phyloP scores from a whole-genome alignment of 1,140 invertebrate genomes.

The Dreissena rostriformis region DNA sequence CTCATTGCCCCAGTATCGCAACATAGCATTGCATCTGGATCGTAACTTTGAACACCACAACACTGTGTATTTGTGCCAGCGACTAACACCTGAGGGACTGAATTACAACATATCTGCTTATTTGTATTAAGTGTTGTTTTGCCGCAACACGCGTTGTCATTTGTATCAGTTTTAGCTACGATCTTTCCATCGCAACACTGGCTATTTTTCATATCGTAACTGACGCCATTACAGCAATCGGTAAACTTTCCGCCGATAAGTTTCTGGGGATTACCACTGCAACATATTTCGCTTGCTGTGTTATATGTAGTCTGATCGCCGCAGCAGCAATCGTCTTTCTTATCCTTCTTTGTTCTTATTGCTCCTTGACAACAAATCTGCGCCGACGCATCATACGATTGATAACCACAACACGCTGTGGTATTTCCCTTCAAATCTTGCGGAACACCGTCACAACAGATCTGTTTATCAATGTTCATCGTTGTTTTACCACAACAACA shows the following conservation, averaged over 20 bases:
- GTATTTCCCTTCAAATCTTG: neutral
- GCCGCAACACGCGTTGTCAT: conserved; percentile 25
- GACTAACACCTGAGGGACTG: neutral
- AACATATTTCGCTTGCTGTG: conserved; percentile 23
- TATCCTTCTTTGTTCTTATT: neutral
- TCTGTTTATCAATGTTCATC: conserved; percentile 18
- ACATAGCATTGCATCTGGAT: conserved; percentile 15
- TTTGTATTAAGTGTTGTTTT: conserved; percentile 16
- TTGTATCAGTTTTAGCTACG: neutral
- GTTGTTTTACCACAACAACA: conserved; percentile 32
- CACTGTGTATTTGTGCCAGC: conserved; percentile 13
- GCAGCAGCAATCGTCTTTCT: conserved; percentile 28
- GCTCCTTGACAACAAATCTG: conserved; percentile 22
- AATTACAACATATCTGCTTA: conserved; percentile 31
- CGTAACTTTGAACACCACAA: conserved; percentile 5
- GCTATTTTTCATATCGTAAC: neutral
- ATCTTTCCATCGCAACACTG: conserved; percentile 22
- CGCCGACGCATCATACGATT: neutral
- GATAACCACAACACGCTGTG: conserved; percentile 15
- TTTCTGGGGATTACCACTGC: conserved; percentile 21
- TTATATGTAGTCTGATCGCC: conserved; percentile 29
- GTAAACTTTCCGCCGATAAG: neutral
- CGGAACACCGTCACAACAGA: conserved; percentile 22
- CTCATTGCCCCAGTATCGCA: conserved; percentile 1
- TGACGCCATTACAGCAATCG: conserved; percentile 13